Evolutionary conservation across 2,888 invertebrate species (phyloP), one percentile per base, ranked within the genome.

Genomic region (Branchellion lobata): DNA sequence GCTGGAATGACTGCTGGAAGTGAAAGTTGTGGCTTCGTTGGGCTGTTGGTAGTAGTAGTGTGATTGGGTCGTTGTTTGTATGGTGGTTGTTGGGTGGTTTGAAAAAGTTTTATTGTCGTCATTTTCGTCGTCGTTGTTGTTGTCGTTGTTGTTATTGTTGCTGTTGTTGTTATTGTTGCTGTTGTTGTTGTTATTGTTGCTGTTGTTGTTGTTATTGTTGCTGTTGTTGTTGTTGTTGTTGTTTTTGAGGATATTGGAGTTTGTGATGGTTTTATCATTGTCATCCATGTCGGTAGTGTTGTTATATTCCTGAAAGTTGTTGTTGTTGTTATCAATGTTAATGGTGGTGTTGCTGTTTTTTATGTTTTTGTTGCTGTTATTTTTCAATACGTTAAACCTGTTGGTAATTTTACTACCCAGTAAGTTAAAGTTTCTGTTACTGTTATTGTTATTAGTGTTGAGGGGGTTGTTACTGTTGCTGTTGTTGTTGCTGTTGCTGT

Each of bases 31-130:
- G 5, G 5, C 8, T 5, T 40, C 40, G 14, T 14, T 40, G 40
- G 40, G 40, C n/a, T 57, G 61, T 57, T 57, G 61, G 61, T 57
- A 57, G 61, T 57, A 57, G 61, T 57, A 57, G 24, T 57, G 61
- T 5, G 61, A 57, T n/a, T 57, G 61, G 3, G 61, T 40, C 5
- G 40, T 40, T 40, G 40, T 40, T 40, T 40, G 40, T 5, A 40
- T 40, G 40, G 8, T 8, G 40, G 40, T 8, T n/a, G n/a, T 47
- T 57, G 5, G 61, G 21, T 24, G 3, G 11, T 57, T n/a, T 24
- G 61, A 18, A 3, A 57, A 18, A 18, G 61, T n/a, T 57, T 57
- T 18, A n/a, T 57, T 57, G 40, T 40, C 14, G 40, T 40, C 14
- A 14, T 40, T 40, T 40, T 40, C 40, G 40, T 8, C 14, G 40